Evolutionary conservation across 2,888 invertebrate genomes (phyloP), one percentile per base, ranked within the genome.

Genomic region (Polyommatus icarus): DNA sequence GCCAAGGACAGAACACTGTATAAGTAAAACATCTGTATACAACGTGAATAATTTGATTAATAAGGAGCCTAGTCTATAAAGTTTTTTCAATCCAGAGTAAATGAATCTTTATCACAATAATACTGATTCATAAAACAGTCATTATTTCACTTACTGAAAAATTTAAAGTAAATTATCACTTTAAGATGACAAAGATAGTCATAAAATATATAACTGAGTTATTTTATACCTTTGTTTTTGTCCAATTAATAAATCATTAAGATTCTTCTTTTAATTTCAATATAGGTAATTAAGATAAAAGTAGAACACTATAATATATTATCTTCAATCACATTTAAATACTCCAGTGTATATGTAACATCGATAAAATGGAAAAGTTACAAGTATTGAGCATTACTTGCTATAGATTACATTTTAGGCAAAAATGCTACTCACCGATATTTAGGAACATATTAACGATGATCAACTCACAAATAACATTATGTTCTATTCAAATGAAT

Each of bases 21-120:
- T 24, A 36, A 36, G 3, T 46, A 46, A 10, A 46, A 46, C 10
- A 10, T 40, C 40, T 46, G 10, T 10, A 46, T 46, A 46, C 46
- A 46, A 12, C 10, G 46, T 46, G 46, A 46, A 46, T 46, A 46
- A 46, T 54, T 18, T 54, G 18, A 54, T 54, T 3, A 54, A 18
- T 54, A 18, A 50, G 54, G 15, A 54, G 54, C 24, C 61, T 24
- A 24, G 24, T 20, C 20, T 61, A 8, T 61, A 10, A 20, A 20
- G 59, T 61, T 24, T 61, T 24, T 59, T 20, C 20, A 59, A 59
- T 59, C 59, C 61, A 61, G 24, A 61, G 24, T 61, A 61, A 61
- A 61, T 24, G 20, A 61, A 61, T 24, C 3, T 61, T 61, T 61
- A 61, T 61, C 61, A 61, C 61, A 61, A 61, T 61, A 61, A 61